Evolutionary conservation across 2,888 invertebrate species (phyloP), one percentile per base, ranked within the genome.

Genomic region (Andrena hattorfiana): DNA sequence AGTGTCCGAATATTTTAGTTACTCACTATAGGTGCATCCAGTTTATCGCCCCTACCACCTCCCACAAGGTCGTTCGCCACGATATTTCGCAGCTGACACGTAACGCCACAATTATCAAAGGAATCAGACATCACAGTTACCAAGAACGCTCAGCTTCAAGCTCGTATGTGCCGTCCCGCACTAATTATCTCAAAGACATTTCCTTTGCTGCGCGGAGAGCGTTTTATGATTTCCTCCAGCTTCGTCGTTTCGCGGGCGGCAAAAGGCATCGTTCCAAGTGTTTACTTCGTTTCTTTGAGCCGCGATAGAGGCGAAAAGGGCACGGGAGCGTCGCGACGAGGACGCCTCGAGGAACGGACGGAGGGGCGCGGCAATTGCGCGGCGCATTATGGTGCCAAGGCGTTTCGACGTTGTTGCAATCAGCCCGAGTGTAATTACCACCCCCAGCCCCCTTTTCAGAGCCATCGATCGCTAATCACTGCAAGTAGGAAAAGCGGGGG

Each of bases 391-490:
- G 77, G 77, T 74, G 67, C 77, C 77, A 68, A 78, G 75, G 70
- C 77, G 75, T 81, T 81, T 59, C 72, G 42, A 63, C 82, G 75
- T 82, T 81, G 83, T 84, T 84, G 68, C 81, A 87, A 81, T 87
- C 87, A 80, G 64, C 77, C 67, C 59, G 66, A 67, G 83, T 76
- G 80, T 87, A 87, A 87, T 87, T 88, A 85, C 85, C 72, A 79
- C 71, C 56, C 77, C 75, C 75, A 4, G 13, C 42, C 13, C 51
- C 6, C 66, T 32, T 70, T 26, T 56, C 42, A 16, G 56, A 48
- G 42, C 60, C 82, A 70, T 74, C 86, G 77, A 85, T 85, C 80
- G 82, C 85, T 88, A 87, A 88, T 88, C 86, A 85, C 81, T 63
- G 54, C 63, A 32, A 64, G 6, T 23, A 30, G 26, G n/a, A 23